Percentiles rank a stretch among this genome's conserved stretches.
Evolutionary conservation across 2,797 vertebrate genomes (phyloP).

Genomic region (Enteromius thamalakanensis): DNA sequence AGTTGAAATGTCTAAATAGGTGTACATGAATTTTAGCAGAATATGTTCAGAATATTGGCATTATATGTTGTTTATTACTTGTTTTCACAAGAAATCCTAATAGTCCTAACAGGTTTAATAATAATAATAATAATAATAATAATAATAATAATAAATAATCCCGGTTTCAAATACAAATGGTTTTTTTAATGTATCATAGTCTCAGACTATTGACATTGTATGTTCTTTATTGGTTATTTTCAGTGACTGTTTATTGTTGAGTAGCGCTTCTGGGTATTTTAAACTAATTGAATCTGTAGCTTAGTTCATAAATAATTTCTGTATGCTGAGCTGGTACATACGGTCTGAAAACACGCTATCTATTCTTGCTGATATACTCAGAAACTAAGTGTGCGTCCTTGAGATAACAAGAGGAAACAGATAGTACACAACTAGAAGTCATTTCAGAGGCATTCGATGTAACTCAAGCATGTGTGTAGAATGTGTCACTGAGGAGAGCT

Average conservation of each 20-base stretch:
- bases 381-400: constrained; percentile 39
- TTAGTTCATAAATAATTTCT: background rate
- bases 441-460: constrained; percentile 10
- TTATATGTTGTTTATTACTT: background rate
- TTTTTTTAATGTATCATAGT: background rate
- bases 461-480: constrained; percentile 22
- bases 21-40: background rate
- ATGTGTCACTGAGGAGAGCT: constrained; percentile 12
- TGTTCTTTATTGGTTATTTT: background rate
- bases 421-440: background rate
- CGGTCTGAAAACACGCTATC: background rate
- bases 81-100: too few relatives aligned
- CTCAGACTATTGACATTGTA: background rate
- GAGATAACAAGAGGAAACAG: constrained; percentile 50
- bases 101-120: background rate
- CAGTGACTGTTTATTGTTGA: background rate
- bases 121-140: background rate
- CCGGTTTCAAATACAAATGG: too few relatives aligned
- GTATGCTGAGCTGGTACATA: background rate
- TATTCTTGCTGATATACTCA: constrained; percentile 12
- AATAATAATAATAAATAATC: background rate
- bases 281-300: background rate
- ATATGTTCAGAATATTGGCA: background rate
- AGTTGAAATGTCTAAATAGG: background rate
- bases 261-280: background rate